These are phyloP conservation scores for Philopotamus ludificatus DNA, from an alignment of 1,140 invertebrate species.

Conservation along the genomic window DNA sequence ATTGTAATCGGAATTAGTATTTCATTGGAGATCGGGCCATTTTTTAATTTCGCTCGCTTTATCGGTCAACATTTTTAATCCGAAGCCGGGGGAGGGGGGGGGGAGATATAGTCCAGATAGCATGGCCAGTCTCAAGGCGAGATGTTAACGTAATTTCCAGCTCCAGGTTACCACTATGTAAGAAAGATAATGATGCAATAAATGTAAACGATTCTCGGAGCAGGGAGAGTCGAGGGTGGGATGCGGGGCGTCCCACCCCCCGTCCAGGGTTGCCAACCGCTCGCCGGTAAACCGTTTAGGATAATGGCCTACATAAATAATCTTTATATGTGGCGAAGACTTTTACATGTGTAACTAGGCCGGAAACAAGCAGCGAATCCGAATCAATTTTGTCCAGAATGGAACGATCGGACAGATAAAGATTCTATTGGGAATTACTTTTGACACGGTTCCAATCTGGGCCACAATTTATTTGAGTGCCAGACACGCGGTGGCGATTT, in stretches of 20 bases:
- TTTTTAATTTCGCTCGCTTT: conserved; percentile 20
- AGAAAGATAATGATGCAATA: conserved; percentile 42
- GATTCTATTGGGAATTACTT: too few species aligned
- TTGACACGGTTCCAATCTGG: too few species aligned
- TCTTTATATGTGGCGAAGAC: conserved; percentile 40
- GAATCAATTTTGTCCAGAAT: conserved; percentile 42
- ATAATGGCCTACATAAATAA: conserved; percentile 40
- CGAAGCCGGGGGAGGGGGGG: too few species aligned
- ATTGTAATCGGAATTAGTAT: too few species aligned
- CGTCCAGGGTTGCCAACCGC: conserved; percentile 1
- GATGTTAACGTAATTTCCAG: conserved; percentile 39
- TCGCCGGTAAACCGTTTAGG: conserved; percentile 39
- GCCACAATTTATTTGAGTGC: too few species aligned
- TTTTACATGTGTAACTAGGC: conserved; percentile 41
- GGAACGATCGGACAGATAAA: too few species aligned
- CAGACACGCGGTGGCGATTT: too few species aligned
- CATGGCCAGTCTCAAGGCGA: conserved; percentile 20
- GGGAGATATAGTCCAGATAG: conserved; percentile 36
- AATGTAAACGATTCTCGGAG: conserved; percentile 38
- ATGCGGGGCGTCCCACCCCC: conserved; percentile 2
- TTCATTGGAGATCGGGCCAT: too few species aligned
- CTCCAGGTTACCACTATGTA: conserved; percentile 35
- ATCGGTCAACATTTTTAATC: conserved; percentile 16
- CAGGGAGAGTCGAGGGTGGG: too few species aligned
- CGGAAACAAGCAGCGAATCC: conserved; percentile 28